Base-by-base conservation (phyloP, 2,888 invertebrate genomes). In the Epinotia brunnichana region DNA sequence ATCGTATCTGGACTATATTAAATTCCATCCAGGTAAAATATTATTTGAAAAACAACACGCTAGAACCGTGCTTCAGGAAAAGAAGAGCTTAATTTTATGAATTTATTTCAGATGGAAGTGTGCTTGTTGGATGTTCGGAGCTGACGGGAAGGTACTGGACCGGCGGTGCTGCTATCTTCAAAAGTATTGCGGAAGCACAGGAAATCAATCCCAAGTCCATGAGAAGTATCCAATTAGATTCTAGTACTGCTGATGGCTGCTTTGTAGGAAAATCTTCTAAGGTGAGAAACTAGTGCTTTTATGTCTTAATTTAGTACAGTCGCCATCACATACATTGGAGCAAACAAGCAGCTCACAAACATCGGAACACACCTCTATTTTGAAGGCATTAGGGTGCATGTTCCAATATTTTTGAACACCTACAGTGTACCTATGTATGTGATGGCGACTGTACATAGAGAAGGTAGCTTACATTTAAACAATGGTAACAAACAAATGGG, bases 111-210 rank as follows among this genome's bases (percentile, higher is more conserved):
- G 94, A 92, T 86, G 90, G 91, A n/a, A 87, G 84, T 60, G 79
- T 89, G 9, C 80, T 94, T 19, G 78, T 94, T 48, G 93, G 94
- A 1, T 88, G 88, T 76, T 93, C 93, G 61, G 93, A 94, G 80
- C 77, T 93, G 57, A 93, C 92, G 21, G 94, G 93, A 1, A 83
- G 94, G 5, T 90, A 91, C 76, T 94, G 94, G 94, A 90, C 90
- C 79, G 94, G 93, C 64, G 88, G 88, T 57, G 90, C 83, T 13
- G 86, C 83, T 72, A 76, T 93, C 69, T 89, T 84, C 71, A 81
- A 85, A 62, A 81, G 83, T 74, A 76, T 87, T n/a, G 64, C 72
- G 56, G 85, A 88, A 21, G 85, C 84, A 19, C 81, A 80, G 74
- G 80, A 78, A 66, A 76, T 78, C 48, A 77, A 76, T 53, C 79